Base-by-base conservation (phyloP, 2,113 vertebrate species). In the Sialia sialis region DNA sequence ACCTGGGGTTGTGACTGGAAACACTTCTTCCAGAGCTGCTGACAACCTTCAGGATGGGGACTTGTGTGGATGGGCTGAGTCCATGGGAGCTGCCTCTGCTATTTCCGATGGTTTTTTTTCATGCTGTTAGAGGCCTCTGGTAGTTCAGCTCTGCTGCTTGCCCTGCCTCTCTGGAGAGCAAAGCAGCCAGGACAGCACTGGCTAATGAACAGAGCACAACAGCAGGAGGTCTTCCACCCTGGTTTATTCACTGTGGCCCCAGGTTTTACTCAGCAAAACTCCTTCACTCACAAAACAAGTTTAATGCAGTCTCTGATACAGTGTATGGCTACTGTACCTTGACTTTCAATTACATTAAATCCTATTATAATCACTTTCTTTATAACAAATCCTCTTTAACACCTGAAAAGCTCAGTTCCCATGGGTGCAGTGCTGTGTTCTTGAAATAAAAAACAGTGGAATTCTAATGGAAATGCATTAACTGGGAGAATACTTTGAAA, bases 351-450 rank as follows among this genome's bases (percentile, higher is more conserved):
- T 97, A 97, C 93, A 95, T 97, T 96, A 97, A 98, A 97, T 98
- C 97, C 98, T 96, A 97, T 98, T 97, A 97, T 97, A 98, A 97
- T 98, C 97, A 97, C 97, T 98, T 98, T 97, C 97, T 97, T 97
- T 96, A 96, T 96, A 98, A 97, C 97, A 98, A 98, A 98, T 98
- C 97, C 97, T 97, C 96, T 97, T 98, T 98, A 98, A 97, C 97
- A 98, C 97, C 97, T 98, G 97, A 97, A 97, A 97, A 97, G 95
- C 97, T 98, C 87, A 63, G 90, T 96, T 98, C 96, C 94, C 97
- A 94, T 96, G 97, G 92, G 97, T 95, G 76, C 92, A 93, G 77
- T 96, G 82, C 96, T 96, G 94, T 94, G 96, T 93, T 98, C 94
- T 97, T 93, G 96, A 97, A 98, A 96, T 95, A 69, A 97, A 97